phyloP scores from a whole-genome alignment of 2,797 vertebrate genomes.

The Anableps anableps region DNA sequence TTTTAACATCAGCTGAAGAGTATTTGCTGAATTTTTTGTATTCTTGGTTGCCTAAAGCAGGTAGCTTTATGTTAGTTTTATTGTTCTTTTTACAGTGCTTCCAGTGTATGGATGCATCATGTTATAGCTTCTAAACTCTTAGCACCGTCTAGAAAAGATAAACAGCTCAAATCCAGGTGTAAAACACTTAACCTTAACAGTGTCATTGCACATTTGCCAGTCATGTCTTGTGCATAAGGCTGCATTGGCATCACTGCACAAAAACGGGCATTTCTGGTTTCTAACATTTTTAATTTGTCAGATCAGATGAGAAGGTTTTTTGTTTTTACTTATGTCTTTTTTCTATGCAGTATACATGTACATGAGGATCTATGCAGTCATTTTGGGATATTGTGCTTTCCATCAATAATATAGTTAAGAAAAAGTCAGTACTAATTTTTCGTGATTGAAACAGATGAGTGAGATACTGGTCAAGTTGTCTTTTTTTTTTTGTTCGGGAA shows the following conservation, averaged over 20 bases:
- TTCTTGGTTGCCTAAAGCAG: background rate
- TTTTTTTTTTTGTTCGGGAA: background rate
- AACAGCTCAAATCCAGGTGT: background rate
- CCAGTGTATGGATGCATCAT: background rate
- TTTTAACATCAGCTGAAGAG: background rate
- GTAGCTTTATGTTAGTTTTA: background rate
- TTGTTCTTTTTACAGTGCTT: background rate
- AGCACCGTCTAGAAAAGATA: background rate
- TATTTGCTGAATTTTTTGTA: background rate
- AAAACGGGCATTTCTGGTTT: background rate
- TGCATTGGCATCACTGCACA: background rate
- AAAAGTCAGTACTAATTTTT: too few relatives aligned
- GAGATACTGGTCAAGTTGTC: background rate
- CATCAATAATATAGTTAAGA: too few relatives aligned
- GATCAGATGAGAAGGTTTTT: background rate
- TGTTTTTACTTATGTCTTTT: background rate
- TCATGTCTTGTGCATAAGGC: background rate
- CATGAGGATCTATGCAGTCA: too few relatives aligned
- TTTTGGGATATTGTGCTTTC: too few relatives aligned
- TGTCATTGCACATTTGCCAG: background rate
- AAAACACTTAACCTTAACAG: background rate
- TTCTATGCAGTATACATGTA: background rate
- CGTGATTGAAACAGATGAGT: background rate
- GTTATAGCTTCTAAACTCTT: background rate
- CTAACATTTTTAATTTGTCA: background rate